A percentile compares a stretch with the other conserved stretches of the same genome.
phyloP scores from a whole-genome alignment of 2,113 vertebrate species.

The Mustela lutreola region DNA sequence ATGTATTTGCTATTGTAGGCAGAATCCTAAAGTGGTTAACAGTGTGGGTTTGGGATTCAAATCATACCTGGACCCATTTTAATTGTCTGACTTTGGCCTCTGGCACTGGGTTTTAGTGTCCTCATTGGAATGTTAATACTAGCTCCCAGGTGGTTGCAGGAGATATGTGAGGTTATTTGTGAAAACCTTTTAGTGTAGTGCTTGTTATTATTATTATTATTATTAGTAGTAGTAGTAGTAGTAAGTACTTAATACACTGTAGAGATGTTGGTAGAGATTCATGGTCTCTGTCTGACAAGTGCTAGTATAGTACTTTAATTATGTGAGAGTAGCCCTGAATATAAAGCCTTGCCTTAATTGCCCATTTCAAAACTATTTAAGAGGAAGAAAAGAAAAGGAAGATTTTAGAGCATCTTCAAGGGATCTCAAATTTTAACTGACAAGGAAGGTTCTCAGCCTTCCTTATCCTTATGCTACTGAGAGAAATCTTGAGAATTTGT shows the following conservation, averaged over 20 bases:
- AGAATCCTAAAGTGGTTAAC: neutral
- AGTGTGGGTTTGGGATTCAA: neutral
- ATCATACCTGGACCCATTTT: neutral
- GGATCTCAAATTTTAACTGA: neutral
- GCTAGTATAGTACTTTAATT: neutral
- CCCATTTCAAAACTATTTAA: neutral
- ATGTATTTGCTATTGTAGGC: neutral
- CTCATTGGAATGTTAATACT: neutral
- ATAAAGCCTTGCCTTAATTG: neutral
- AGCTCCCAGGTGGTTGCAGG: neutral
- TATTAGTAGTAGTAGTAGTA: no score
- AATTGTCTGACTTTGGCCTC: neutral
- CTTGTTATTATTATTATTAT: neutral
- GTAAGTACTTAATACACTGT: neutral
- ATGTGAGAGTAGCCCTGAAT: neutral
- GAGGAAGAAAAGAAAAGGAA: neutral
- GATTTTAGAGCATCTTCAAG: neutral
- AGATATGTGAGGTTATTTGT: neutral
- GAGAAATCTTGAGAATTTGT: neutral
- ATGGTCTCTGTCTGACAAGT: conserved; percentile 9
- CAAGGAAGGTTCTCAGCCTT: neutral
- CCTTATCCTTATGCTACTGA: neutral
- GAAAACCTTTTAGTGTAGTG: neutral
- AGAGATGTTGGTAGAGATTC: neutral
- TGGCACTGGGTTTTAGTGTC: neutral